Conservation (phyloP, 2,797 vertebrate species). For the Galagoides demidoff region DNA sequence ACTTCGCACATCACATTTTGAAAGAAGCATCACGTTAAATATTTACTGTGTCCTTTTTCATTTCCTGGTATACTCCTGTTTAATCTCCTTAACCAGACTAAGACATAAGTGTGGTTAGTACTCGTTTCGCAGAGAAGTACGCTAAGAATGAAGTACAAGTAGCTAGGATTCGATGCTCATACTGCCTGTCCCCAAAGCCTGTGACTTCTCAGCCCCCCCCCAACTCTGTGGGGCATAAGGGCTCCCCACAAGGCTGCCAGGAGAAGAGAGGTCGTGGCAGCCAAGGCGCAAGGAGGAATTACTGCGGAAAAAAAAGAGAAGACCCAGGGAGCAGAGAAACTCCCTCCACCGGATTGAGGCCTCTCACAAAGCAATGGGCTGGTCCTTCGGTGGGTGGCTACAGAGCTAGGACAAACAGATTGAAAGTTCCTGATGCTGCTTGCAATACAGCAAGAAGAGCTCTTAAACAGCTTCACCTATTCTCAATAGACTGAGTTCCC, state of each 20-base stretch:
- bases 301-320: neutral
- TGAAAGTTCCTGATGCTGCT: neutral
- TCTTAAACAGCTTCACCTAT: neutral
- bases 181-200: neutral
- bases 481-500: neutral
- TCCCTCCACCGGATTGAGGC: neutral
- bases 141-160: neutral
- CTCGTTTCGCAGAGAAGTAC: constrained; percentile 7
- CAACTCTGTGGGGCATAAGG: neutral
- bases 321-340: neutral
- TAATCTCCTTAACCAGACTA: constrained; percentile 7
- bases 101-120: neutral
- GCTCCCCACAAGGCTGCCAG: neutral
- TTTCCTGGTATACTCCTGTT: constrained; percentile 23
- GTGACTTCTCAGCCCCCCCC: neutral
- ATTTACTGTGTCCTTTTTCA: neutral
- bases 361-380: neutral
- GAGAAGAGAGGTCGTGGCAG: neutral
- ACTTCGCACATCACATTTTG: neutral
- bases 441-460: neutral
- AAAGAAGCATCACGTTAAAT: constrained; percentile 36
- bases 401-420: neutral
- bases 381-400: neutral
- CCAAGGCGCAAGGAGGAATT: neutral
- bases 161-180: neutral